phyloP scores from a whole-genome alignment of 2,797 vertebrate genomes.

The Amblyraja radiata region DNA sequence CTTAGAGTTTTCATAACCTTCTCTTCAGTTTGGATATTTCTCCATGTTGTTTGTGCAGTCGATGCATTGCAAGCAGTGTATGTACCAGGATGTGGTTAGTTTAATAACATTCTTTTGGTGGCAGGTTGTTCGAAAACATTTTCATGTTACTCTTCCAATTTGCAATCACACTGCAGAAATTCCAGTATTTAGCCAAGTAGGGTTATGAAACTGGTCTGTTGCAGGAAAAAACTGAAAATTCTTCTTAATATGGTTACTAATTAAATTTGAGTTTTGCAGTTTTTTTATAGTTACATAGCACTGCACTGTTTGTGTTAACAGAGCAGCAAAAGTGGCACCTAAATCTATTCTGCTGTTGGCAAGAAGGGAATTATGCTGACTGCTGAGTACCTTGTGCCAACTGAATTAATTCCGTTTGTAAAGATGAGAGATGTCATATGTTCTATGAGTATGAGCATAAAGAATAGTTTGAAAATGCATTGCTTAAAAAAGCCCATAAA shows the following conservation, averaged over 20 bases:
- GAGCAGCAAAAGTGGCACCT: not conserved
- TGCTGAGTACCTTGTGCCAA: not conserved
- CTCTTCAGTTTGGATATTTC: not conserved
- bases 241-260: too few species aligned
- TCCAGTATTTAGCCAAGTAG: not conserved
- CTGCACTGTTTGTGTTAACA: not conserved
- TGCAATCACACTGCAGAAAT: not conserved
- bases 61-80: not conserved
- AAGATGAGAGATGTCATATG: not conserved
- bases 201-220: not conserved
- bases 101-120: not conserved
- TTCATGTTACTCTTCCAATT: not conserved
- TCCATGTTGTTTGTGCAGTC: conserved; percentile 17
- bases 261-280: not conserved
- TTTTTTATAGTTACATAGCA: too few species aligned
- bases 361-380: not conserved
- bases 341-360: not conserved
- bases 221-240: not conserved
- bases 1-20: not conserved
- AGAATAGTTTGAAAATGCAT: not conserved
- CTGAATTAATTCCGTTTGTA: not conserved
- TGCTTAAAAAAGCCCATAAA: not conserved
- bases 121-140: not conserved
- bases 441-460: not conserved
- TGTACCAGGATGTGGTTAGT: conserved; percentile 34